phyloP scores from a whole-genome alignment of 1,140 invertebrate species.

The Ostrea denselamellosa region DNA sequence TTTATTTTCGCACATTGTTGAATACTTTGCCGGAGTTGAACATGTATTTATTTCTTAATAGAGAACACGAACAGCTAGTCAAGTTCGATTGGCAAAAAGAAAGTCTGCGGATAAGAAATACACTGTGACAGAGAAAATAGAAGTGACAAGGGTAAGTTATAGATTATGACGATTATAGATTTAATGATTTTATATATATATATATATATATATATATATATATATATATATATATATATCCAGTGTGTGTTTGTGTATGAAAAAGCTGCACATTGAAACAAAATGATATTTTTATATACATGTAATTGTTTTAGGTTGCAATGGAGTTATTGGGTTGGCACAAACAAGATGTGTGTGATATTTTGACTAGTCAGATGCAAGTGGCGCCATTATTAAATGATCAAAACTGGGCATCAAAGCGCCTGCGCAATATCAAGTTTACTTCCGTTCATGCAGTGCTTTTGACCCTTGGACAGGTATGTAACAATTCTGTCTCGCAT shows the following conservation, averaged over 20 bases:
- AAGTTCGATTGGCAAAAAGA: constrained; percentile 2
- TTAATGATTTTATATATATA: too few relatives aligned
- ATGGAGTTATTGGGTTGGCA: constrained; percentile 94
- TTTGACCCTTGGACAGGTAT: constrained; percentile 83
- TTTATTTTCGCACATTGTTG: not conserved
- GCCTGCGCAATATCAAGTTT: constrained; percentile 85
- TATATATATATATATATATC: too few relatives aligned
- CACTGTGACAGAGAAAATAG: constrained; percentile 68
- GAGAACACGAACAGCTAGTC: constrained; percentile 57
- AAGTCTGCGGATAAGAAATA: constrained; percentile 30
- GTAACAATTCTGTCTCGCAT: constrained; percentile 5
- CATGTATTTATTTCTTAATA: constrained; percentile 41
- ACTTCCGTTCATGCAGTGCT: constrained; percentile 91
- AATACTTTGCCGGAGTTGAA: not conserved
- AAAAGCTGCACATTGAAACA: not conserved
- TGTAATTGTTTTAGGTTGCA: constrained; percentile 84
- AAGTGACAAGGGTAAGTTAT: constrained; percentile 65
- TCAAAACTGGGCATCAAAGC: constrained; percentile 86
- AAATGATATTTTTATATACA: not conserved
- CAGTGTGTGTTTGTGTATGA: too few relatives aligned
- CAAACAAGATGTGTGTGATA: constrained; percentile 92
- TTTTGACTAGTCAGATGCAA: constrained; percentile 90
- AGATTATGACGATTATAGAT: not conserved
- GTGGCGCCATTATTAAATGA: constrained; percentile 90
- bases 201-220: too few relatives aligned